These are phyloP conservation scores for Campylomormyrus numenius DNA, from an alignment of 2,113 vertebrate genomes.

Conservation along the genomic window DNA sequence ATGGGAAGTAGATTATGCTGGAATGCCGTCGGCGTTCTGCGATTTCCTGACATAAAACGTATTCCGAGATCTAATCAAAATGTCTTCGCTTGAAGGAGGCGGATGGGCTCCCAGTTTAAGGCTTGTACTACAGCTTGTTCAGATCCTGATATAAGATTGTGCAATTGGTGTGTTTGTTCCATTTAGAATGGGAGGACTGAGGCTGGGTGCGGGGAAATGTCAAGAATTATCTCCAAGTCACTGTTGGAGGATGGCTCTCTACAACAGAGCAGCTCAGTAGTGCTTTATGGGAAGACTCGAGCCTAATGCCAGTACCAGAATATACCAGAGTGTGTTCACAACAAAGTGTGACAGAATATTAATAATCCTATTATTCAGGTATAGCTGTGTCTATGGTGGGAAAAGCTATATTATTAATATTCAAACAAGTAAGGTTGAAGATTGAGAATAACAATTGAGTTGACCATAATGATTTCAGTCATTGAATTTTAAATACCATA, in stretches of 20 bases:
- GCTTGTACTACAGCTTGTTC: not conserved
- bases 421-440: not conserved
- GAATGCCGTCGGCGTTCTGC: not conserved
- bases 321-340: not conserved
- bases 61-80: not conserved
- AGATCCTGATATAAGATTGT: not conserved
- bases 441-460: too few species aligned
- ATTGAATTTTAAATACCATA: not conserved
- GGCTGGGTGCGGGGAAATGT: not conserved
- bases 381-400: not conserved
- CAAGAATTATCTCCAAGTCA: not conserved
- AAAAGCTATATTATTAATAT: not conserved
- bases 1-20: not conserved
- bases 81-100: not conserved
- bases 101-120: not conserved
- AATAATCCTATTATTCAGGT: not conserved
- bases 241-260: too few species aligned
- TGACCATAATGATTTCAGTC: not conserved
- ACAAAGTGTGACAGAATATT: not conserved
- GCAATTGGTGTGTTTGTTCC: not conserved
- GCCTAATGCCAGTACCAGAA: not conserved
- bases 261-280: not conserved
- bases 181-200: not conserved
- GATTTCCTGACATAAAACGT: not conserved
- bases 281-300: not conserved